A percentile compares a stretch with the other conserved stretches of the same genome.
Conservation (phyloP, 2,888 invertebrate species). For the Chymomyza amoena region DNA sequence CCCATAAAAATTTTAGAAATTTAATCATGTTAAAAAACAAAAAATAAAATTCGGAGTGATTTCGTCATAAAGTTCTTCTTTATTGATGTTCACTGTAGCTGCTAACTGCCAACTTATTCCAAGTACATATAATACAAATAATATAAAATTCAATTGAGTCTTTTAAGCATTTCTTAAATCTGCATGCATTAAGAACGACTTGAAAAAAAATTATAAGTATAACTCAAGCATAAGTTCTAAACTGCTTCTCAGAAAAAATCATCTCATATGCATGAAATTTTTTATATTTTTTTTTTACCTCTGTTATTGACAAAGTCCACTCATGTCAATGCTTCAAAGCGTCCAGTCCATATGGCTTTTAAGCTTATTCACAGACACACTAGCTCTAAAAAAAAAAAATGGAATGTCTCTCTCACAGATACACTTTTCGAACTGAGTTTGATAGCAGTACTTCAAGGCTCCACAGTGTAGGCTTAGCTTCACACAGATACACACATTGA, state of each 20-base stretch:
- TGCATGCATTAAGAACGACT: not conserved
- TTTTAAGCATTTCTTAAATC: not conserved
- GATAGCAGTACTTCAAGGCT: not conserved
- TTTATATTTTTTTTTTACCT: not conserved
- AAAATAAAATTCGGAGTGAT: too few species aligned
- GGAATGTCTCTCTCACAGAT: not conserved
- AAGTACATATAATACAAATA: not conserved
- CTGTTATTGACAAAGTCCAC: not conserved
- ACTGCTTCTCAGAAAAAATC: not conserved
- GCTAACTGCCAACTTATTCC: not conserved
- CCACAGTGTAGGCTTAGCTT: slow-evolving; percentile 3
- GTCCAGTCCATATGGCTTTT: slow-evolving; percentile 1
- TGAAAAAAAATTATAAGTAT: not conserved
- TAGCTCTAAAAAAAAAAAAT: slow-evolving; percentile 2
- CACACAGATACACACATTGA: slow-evolving; percentile 8
- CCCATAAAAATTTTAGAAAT: too few species aligned
- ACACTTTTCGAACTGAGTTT: not conserved
- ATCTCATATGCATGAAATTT: not conserved
- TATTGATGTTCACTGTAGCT: not conserved
- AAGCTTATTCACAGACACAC: slow-evolving; percentile 23
- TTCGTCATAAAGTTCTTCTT: not conserved
- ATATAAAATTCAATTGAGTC: not conserved
- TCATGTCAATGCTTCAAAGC: not conserved
- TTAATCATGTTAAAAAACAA: too few species aligned
- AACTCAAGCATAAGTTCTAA: not conserved